Base-by-base conservation (phyloP, 2,113 vertebrate genomes). In the Gallinago undulata region DNA sequence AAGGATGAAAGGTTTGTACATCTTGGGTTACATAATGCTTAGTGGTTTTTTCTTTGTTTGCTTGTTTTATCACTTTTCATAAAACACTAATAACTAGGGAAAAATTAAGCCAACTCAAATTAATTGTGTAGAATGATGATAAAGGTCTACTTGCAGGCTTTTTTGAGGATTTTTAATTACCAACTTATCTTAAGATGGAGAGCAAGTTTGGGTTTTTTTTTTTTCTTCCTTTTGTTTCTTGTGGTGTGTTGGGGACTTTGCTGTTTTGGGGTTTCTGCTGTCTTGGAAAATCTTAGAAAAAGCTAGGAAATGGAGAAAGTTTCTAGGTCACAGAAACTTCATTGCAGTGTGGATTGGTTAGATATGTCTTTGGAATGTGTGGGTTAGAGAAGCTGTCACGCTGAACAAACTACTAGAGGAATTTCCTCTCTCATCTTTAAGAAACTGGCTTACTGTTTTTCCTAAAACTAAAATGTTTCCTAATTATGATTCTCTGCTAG, bases 1-100 rank as follows among this genome's bases (percentile, higher is more conserved):
- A 98, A 98, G 67, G 95, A 96, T 12, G 98, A 99, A 92, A 98
- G 98, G 99, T 99, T 76, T 97, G 97, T 96, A 69, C 10, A 19
- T 23, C 17, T 77, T 72, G 35, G 24, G 14, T 74, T 75, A 14
- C 7, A 3, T 57, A 53, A 17, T 69, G 14, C 35, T 47, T 60
- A 19, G 21, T 79, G 37, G 8, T 33, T 68, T 24, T 2, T 5
- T 1, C 35, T 75, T 59, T 68, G 4, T 90, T 87, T n/a, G 35
- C 24, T 77, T 51, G 19, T 57, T 81, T 53, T 60, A 28, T 90
- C 8, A 19, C 16, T 77, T 72, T 24, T 33, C 48, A 10, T 53
- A 12, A 92, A 73, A 82, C 83, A 73, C 67, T 6, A 33, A 1
- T 62, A 93, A 22, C 4, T 11, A 64, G 25, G 9, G 22, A 60